A percentile compares a stretch with the other conserved stretches of the same genome.
Conservation (phyloP, 1,140 invertebrate species). For the Arctopsyche grandis region DNA sequence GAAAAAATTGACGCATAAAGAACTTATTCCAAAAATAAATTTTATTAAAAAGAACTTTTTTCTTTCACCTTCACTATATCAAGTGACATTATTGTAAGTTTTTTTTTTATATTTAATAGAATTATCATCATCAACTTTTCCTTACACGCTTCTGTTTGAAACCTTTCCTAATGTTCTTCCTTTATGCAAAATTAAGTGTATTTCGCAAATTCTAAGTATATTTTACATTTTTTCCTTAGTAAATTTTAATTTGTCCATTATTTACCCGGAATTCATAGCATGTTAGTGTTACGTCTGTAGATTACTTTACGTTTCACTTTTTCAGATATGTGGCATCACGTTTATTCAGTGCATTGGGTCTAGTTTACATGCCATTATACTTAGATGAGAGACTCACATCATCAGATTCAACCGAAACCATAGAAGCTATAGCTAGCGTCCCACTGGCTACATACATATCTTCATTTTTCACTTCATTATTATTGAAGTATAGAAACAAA, state of each 20-base stretch:
- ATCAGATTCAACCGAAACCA: constrained; percentile 59
- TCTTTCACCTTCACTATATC: constrained; percentile 66
- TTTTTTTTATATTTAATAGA: background rate
- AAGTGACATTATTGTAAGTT: constrained; percentile 68
- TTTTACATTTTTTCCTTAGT: too few relatives aligned
- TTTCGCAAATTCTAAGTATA: too few relatives aligned
- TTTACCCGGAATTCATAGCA: too few relatives aligned
- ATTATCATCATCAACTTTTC: too few relatives aligned
- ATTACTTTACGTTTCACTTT: too few relatives aligned
- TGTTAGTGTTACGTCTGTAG: too few relatives aligned
- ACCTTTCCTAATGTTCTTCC: too few relatives aligned
- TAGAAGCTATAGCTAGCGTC: constrained; percentile 82
- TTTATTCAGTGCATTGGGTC: constrained; percentile 83
- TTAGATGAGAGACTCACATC: constrained; percentile 78
- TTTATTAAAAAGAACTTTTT: constrained; percentile 60
- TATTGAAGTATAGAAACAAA: constrained; percentile 74
- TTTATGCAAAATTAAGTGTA: too few relatives aligned
- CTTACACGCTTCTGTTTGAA: too few relatives aligned
- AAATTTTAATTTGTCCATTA: too few relatives aligned
- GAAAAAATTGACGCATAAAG: too few relatives aligned
- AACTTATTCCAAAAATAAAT: too few relatives aligned
- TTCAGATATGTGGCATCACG: constrained; percentile 82
- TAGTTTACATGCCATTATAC: constrained; percentile 89
- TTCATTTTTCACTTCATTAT: constrained; percentile 83
- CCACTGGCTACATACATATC: constrained; percentile 86